These are phyloP conservation scores for Drosophila pandora DNA, from an alignment of 1,140 invertebrate genomes.

Conservation along the genomic window DNA sequence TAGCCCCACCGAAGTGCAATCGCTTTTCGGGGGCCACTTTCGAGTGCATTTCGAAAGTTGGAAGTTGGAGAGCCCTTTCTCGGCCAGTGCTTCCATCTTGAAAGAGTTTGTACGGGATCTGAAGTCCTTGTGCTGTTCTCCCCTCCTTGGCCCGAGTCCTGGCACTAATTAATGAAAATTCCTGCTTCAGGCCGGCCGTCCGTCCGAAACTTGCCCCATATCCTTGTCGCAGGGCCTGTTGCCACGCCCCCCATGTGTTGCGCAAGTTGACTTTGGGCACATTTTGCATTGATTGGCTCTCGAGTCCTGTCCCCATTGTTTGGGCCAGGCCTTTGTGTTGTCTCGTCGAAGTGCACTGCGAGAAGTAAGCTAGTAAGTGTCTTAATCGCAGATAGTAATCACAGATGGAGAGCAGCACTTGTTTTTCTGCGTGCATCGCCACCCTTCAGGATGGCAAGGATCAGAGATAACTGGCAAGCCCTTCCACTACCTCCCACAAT, in stretches of 20 bases:
- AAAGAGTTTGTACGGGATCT: no score
- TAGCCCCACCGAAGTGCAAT: not conserved
- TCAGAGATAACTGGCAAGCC: conserved; percentile 21
- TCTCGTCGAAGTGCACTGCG: not conserved
- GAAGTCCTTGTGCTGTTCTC: no score
- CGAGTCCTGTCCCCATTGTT: conserved; percentile 53
- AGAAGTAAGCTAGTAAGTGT: not conserved
- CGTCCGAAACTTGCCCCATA: not conserved
- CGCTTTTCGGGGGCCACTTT: no score
- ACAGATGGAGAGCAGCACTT: not conserved
- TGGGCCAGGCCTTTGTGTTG: conserved; percentile 26
- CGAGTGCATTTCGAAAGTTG: no score
- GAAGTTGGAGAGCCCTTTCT: no score
- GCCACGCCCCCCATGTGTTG: conserved; percentile 14
- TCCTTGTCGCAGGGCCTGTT: not conserved
- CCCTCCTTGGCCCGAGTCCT: not conserved
- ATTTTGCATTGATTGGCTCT: conserved; percentile 69
- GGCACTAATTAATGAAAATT: conserved; percentile 30
- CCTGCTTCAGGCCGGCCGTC: conserved; percentile 12
- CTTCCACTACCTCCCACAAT: no score
- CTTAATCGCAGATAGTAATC: no score
- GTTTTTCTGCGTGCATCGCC: not conserved
- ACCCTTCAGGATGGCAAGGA: conserved; percentile 14
- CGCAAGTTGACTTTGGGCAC: conserved; percentile 28
- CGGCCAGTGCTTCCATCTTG: no score